phyloP scores from a whole-genome alignment of 2,888 invertebrate genomes.

The Cephus pygmeus region DNA sequence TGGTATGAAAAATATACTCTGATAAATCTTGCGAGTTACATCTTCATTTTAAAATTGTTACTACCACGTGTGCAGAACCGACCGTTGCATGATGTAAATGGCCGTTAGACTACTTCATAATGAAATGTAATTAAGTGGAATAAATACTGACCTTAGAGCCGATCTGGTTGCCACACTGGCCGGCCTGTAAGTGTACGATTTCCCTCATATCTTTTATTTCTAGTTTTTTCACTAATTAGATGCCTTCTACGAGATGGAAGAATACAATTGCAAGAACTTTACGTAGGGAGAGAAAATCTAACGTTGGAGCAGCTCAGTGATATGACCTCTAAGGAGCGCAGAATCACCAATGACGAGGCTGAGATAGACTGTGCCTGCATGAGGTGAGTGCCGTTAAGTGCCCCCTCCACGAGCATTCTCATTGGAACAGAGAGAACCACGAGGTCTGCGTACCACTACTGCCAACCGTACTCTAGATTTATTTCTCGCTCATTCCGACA shows the following conservation, averaged over 20 bases:
- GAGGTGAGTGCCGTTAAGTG: not conserved
- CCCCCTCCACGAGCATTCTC: not conserved
- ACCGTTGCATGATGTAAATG: not conserved
- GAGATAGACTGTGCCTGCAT: not conserved
- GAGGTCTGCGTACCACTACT: not conserved
- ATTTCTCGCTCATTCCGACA: not conserved
- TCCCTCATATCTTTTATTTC: conserved; percentile 13
- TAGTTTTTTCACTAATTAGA: not conserved
- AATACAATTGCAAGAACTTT: not conserved
- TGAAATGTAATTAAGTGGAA: not conserved
- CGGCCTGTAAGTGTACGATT: conserved; percentile 21
- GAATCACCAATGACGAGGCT: not conserved
- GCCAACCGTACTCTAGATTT: not conserved
- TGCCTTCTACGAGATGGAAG: not conserved
- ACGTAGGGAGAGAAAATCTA: not conserved
- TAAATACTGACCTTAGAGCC: conserved; percentile 20
- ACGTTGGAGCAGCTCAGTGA: not conserved
- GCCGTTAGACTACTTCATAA: not conserved
- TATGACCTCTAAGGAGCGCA: not conserved
- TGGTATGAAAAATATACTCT: not conserved
- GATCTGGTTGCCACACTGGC: conserved; percentile 23
- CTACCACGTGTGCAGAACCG: not conserved
- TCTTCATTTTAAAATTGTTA: not conserved
- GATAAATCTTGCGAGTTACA: not conserved
- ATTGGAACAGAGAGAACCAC: not conserved